A percentile compares a stretch with the other conserved stretches of the same genome.
phyloP scores from a whole-genome alignment of 2,888 invertebrate genomes.

The Pseudococcus viburni region DNA sequence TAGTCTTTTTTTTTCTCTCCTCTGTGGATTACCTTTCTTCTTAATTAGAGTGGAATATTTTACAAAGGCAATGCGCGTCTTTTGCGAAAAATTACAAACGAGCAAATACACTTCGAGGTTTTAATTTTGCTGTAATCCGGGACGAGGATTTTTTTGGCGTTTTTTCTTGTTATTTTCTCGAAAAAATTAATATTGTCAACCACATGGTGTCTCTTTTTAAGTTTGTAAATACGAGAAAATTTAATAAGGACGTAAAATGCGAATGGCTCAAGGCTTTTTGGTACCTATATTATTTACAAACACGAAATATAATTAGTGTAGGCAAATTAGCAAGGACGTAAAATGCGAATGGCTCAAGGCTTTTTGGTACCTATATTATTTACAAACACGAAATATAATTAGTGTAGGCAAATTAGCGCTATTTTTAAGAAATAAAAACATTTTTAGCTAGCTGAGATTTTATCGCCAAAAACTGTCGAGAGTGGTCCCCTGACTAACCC shows the following conservation, averaged over 20 bases:
- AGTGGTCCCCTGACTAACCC: too few species aligned
- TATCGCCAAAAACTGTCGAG: too few species aligned
- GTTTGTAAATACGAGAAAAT: conserved; percentile 20
- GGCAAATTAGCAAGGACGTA: too few species aligned
- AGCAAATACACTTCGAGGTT: neutral
- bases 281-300: neutral
- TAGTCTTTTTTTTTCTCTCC: neutral
- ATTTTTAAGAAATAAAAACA: too few species aligned
- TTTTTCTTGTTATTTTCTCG: neutral
- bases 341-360: neutral
- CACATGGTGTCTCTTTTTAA: conserved; percentile 6
- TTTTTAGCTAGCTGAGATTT: too few species aligned
- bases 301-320: too few species aligned
- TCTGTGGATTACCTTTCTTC: neutral
- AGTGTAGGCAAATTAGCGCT: too few species aligned
- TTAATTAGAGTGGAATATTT: conserved; percentile 46
- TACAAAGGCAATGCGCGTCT: conserved; percentile 17
- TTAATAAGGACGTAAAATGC: neutral
- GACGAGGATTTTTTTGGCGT: neutral
- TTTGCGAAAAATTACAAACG: neutral
- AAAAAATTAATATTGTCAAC: conserved; percentile 1
- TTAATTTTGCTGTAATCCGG: neutral
- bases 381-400: too few species aligned
- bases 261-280: neutral
- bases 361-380: neutral